phyloP scores from a whole-genome alignment of 2,113 vertebrate genomes.

The Taurulus bubalis region DNA sequence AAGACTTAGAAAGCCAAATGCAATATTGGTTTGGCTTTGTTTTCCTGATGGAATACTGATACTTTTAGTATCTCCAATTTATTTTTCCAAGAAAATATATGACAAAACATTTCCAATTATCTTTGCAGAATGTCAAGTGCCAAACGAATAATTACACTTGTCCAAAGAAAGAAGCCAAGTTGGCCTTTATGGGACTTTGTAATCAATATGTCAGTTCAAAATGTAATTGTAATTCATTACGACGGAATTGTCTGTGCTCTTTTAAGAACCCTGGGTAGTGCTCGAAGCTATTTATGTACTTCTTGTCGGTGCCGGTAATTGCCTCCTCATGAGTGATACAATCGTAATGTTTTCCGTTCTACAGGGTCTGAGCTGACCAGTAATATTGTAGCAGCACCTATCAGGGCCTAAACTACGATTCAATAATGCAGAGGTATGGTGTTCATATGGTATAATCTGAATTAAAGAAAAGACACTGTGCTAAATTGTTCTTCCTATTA shows the following conservation, averaged over 20 bases:
- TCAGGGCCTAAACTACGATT: background rate
- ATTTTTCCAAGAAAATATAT: background rate
- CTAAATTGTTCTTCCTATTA: background rate
- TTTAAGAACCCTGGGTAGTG: background rate
- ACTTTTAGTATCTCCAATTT: background rate
- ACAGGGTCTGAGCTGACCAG: background rate
- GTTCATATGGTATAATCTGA: background rate
- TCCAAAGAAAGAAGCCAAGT: background rate
- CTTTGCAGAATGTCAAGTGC: background rate
- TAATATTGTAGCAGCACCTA: background rate
- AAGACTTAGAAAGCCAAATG: background rate
- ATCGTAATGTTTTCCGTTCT: background rate
- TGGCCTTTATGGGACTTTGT: background rate
- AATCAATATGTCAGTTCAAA: constrained; percentile 12
- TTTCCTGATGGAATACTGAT: background rate
- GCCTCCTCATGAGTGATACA: constrained; percentile 5
- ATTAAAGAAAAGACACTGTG: background rate
- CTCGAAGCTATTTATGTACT: constrained; percentile 8
- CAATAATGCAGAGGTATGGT: background rate
- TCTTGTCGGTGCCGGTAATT: background rate
- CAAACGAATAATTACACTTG: background rate
- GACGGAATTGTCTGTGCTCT: background rate
- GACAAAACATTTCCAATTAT: background rate
- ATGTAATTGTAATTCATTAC: background rate
- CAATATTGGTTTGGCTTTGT: background rate